Conservation (phyloP, 2,113 vertebrate genomes). For the Motacilla alba region DNA sequence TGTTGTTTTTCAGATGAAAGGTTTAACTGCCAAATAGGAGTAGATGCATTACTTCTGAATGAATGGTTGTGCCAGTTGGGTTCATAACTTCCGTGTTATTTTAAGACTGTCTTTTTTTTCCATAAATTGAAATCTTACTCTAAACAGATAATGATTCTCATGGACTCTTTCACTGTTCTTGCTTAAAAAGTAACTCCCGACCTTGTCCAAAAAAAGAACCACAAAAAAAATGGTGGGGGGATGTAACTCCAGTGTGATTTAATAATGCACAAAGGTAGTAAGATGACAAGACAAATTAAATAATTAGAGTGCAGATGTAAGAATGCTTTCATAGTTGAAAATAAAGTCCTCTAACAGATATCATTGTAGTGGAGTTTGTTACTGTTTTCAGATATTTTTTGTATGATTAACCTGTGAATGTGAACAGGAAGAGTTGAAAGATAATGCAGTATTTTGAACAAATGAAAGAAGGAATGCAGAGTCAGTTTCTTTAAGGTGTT, state of each 20-base stretch:
- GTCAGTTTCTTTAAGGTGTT: not conserved
- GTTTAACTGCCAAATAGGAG: not conserved
- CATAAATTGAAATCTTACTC: not conserved
- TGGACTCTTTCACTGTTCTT: not conserved
- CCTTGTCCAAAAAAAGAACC: rapidly evolving
- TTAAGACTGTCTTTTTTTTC: not conserved
- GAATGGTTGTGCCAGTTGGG: not conserved
- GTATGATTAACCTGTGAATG: not conserved
- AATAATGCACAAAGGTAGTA: not conserved
- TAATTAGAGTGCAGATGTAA: not conserved
- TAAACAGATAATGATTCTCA: not conserved
- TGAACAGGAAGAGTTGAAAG: not conserved
- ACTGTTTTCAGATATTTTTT: not conserved
- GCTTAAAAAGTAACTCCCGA: not conserved
- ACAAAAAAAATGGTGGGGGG: not conserved
- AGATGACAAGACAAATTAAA: not conserved
- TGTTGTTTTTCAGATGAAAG: not conserved
- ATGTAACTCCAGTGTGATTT: not conserved
- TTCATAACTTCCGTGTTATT: not conserved
- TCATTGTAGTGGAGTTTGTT: not conserved
- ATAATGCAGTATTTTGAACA: not conserved
- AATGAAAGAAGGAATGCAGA: not conserved
- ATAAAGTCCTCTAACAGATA: not conserved
- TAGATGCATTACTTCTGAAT: not conserved
- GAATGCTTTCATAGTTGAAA: not conserved